Evolutionary conservation across 1,140 invertebrate species (phyloP).

Genomic region (Drosophila varians): DNA sequence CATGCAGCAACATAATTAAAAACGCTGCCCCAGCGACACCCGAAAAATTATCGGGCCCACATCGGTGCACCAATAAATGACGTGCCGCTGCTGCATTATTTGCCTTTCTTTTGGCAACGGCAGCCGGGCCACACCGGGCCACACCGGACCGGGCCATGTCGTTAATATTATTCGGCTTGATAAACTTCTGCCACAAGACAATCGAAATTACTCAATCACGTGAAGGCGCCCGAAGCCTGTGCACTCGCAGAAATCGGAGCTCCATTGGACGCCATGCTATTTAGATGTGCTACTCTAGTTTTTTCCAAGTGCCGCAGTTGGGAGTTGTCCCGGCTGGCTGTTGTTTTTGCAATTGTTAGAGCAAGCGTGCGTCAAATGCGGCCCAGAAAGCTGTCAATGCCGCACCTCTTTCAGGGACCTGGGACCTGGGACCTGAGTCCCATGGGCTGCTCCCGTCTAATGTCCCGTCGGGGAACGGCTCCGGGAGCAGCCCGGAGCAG

Average conservation of each 20-base stretch:
- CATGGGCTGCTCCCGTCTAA: constrained; percentile 10
- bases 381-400: constrained; percentile 60
- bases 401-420: constrained; percentile 50
- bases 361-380: constrained; percentile 65
- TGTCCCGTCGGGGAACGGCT: constrained; percentile 27
- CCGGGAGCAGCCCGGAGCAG: constrained; percentile 70
- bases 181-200: constrained; percentile 82
- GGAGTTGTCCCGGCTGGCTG: constrained; percentile 34
- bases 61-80: constrained; percentile 71
- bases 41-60: constrained; percentile 29
- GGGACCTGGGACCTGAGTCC: constrained; percentile 18
- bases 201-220: constrained; percentile 81
- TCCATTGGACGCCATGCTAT: not conserved
- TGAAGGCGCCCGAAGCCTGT: constrained; percentile 25
- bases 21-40: constrained; percentile 58
- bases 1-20: constrained; percentile 71
- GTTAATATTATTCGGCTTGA: constrained; percentile 82
- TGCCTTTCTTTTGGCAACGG: constrained; percentile 74
- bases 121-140: constrained; percentile 62
- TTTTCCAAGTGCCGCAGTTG: constrained; percentile 4
- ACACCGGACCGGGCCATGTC: constrained; percentile 68
- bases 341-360: too few relatives aligned
- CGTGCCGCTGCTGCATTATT: constrained; percentile 75
- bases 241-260: constrained; percentile 12
- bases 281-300: not conserved